Evolutionary conservation across 2,113 vertebrate genomes (phyloP).

Genomic region (Seriola aureovittata): DNA sequence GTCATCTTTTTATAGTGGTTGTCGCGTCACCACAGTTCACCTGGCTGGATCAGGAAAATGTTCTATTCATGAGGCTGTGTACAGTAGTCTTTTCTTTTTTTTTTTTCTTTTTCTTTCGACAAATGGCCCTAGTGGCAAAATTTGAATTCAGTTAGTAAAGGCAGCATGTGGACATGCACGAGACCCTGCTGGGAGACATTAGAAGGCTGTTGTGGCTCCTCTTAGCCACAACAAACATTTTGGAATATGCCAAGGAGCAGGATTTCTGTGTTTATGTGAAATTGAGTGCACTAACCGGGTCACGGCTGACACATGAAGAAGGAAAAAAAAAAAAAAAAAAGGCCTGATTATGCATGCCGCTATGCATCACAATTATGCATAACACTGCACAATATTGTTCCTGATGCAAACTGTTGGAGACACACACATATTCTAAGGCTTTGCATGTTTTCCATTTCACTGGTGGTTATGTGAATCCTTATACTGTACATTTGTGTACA

Average conservation of each 20-base stretch:
- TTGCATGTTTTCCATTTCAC: conserved; percentile 67
- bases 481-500: conserved; percentile 15
- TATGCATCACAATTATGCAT: conserved; percentile 59
- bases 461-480: conserved; percentile 30
- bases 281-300: conserved; percentile 70
- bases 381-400: conserved; percentile 54
- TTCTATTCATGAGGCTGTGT: conserved; percentile 77
- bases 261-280: conserved; percentile 70
- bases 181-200: conserved; percentile 68
- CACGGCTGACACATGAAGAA: conserved; percentile 38
- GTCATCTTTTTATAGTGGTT: conserved; percentile 55
- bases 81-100: conserved; percentile 41
- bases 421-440: conserved; percentile 51
- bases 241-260: conserved; percentile 62
- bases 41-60: conserved; percentile 69
- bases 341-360: conserved; percentile 58
- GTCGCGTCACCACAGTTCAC: conserved; percentile 66
- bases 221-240: conserved; percentile 67
- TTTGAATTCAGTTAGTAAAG: conserved; percentile 61
- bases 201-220: conserved; percentile 47
- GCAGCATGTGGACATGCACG: conserved; percentile 53
- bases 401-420: conserved; percentile 38
- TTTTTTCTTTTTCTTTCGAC: not conserved
- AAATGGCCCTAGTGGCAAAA: conserved; percentile 64
- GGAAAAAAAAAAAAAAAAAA: not conserved